phyloP scores from a whole-genome alignment of 1,140 invertebrate species.

The Ridgeia piscesae region DNA sequence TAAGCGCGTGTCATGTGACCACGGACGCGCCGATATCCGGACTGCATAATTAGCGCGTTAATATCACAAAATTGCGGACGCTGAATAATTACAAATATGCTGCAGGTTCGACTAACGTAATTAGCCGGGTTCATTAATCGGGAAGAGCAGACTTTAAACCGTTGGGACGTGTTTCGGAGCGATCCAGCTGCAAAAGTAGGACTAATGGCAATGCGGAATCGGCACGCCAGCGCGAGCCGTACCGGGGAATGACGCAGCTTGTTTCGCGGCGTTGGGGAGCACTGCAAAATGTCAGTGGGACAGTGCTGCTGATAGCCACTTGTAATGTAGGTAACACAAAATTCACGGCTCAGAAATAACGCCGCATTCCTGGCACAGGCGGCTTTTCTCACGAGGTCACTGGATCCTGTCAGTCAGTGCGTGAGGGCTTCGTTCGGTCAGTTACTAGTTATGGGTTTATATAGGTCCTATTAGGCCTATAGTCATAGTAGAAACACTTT shows the following conservation, averaged over 20 bases:
- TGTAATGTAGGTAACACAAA: too few species aligned
- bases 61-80: not conserved
- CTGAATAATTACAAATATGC: not conserved
- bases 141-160: not conserved
- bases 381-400: not conserved
- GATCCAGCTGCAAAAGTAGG: not conserved
- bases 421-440: not conserved
- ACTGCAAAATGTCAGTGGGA: too few species aligned
- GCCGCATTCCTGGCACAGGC: not conserved
- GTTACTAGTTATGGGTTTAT: too few species aligned
- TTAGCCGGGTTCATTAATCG: not conserved
- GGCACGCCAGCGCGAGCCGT: not conserved
- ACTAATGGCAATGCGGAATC: not conserved
- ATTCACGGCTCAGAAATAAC: not conserved
- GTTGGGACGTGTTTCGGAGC: not conserved
- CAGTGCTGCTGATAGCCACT: not conserved
- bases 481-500: too few species aligned
- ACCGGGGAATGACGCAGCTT: not conserved
- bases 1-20: not conserved
- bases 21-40: not conserved
- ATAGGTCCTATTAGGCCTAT: too few species aligned
- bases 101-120: not conserved
- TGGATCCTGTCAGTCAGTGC: not conserved
- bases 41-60: conserved; percentile 5
- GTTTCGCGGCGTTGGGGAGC: too few species aligned